Percentiles rank a stretch among this genome's conserved stretches.
Conservation (phyloP, 1,140 invertebrate species). For the Idris sp. region DNA sequence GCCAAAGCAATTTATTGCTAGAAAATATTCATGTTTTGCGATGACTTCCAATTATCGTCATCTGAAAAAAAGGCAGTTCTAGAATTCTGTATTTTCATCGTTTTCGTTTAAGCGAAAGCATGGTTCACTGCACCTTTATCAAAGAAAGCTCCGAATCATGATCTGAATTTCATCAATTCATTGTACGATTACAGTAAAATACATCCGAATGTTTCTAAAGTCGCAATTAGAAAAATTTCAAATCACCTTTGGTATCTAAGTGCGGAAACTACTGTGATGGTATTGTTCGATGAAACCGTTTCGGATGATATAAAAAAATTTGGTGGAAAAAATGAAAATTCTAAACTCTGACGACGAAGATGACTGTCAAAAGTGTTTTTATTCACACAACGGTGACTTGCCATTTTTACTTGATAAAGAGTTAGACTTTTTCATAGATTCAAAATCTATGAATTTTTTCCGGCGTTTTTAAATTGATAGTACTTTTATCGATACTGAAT, state of each 20-base stretch:
- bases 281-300: conserved; percentile 36
- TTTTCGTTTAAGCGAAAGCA: conserved; percentile 42
- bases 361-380: conserved; percentile 16
- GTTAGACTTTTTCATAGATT: conserved; percentile 27
- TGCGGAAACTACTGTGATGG: conserved; percentile 37
- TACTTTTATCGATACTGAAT: conserved; percentile 25
- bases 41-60: conserved; percentile 50
- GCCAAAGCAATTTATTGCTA: conserved; percentile 70
- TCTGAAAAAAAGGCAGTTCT: conserved; percentile 36
- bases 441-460: conserved; percentile 28
- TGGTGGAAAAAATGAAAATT: conserved; percentile 17
- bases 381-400: neutral
- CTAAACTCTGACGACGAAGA: conserved; percentile 4
- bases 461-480: conserved; percentile 38
- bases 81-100: conserved; percentile 56
- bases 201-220: conserved; percentile 38
- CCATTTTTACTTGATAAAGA: conserved; percentile 15
- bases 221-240: conserved; percentile 43
- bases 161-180: conserved; percentile 54
- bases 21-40: conserved; percentile 66
- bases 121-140: conserved; percentile 40
- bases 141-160: too few relatives aligned
- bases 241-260: conserved; percentile 57
- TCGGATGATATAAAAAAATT: conserved; percentile 24
- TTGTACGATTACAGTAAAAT: conserved; percentile 38